Evolutionary conservation across 2,113 vertebrate species (phyloP).

Genomic region (Argyrosomus japonicus): DNA sequence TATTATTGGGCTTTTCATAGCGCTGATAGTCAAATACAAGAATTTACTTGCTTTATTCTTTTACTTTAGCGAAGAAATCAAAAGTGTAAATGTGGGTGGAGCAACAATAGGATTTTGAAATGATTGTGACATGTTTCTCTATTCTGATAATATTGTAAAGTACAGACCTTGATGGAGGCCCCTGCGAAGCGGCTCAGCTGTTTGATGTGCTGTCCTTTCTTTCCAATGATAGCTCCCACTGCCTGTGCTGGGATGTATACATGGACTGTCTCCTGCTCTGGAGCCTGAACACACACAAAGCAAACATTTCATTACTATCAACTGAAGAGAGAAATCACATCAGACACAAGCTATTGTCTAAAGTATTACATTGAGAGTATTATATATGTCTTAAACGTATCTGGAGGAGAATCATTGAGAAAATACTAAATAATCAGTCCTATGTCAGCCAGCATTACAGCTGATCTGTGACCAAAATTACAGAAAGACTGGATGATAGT

Average conservation of each 20-base stretch:
- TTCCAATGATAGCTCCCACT: conserved; percentile 95
- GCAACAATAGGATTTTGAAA: too few species aligned
- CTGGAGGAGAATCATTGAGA: too few species aligned
- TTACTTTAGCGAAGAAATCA: too few species aligned
- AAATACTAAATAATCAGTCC: too few species aligned
- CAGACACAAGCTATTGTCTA: too few species aligned
- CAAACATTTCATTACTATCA: not conserved
- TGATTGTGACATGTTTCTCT: not conserved
- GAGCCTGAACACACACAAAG: conserved; percentile 79
- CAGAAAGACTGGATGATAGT: not conserved
- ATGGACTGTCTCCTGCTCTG: conserved; percentile 95
- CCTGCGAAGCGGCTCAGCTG: conserved; percentile 96
- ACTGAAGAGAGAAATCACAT: not conserved
- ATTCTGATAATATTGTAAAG: not conserved
- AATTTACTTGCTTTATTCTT: too few species aligned
- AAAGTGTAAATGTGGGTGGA: too few species aligned
- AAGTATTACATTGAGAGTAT: too few species aligned
- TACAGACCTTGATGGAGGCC: conserved; percentile 94
- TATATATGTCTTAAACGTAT: not conserved
- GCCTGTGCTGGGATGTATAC: conserved; percentile 97
- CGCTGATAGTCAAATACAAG: not conserved
- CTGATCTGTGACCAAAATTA: too few species aligned
- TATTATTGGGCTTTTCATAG: not conserved
- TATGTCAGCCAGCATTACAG: too few species aligned
- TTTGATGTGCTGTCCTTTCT: conserved; percentile 98